phyloP scores from a whole-genome alignment of 2,797 vertebrate species.

The Liparis tanakae region DNA sequence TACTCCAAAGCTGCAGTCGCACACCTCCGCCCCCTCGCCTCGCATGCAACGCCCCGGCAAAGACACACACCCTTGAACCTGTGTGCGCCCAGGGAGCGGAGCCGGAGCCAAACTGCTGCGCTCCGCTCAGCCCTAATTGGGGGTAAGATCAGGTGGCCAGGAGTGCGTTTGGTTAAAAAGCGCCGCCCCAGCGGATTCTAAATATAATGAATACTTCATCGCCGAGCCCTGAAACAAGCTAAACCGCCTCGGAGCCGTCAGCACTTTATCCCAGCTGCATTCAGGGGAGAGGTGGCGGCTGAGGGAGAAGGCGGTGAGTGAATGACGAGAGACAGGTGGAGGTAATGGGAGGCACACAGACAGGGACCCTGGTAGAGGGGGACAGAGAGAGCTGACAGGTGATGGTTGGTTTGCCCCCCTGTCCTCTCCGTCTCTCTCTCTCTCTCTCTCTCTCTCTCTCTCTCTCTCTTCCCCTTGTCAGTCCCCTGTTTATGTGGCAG shows the following conservation, averaged over 20 bases:
- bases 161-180: constrained; percentile 63
- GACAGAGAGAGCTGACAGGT: not conserved
- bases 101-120: constrained; percentile 51
- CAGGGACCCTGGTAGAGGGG: not conserved
- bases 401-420: constrained; percentile 17
- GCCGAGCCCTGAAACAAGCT: constrained; percentile 65
- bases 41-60: not conserved
- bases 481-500: constrained; percentile 57
- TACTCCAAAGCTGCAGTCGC: constrained; percentile 44
- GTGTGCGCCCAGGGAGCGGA: constrained; percentile 47
- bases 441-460: constrained; percentile 26
- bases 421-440: constrained; percentile 33
- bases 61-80: constrained; percentile 23
- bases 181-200: constrained; percentile 54
- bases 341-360: not conserved
- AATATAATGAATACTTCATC: constrained; percentile 75
- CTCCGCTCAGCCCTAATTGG: constrained; percentile 71
- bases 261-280: constrained; percentile 26
- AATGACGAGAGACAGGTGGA: not conserved
- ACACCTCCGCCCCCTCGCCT: constrained; percentile 34
- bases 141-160: constrained; percentile 69
- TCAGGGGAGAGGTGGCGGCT: not conserved
- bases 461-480: constrained; percentile 44
- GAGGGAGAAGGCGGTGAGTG: not conserved
- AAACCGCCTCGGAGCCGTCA: constrained; percentile 49